phyloP scores from a whole-genome alignment of 2,888 invertebrate species.

The Ophion ventricosus region DNA sequence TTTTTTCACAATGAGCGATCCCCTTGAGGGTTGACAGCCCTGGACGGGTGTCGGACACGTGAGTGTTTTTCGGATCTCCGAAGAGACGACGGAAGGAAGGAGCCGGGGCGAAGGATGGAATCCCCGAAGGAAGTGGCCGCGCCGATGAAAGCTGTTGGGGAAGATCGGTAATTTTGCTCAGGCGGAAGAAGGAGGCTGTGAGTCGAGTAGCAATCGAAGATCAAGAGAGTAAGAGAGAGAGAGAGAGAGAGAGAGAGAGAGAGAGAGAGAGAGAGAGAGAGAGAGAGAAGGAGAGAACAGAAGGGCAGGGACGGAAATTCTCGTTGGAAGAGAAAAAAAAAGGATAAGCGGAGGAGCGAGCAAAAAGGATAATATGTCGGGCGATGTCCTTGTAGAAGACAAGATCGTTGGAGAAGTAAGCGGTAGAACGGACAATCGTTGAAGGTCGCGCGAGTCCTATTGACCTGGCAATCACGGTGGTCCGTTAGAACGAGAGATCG shows the following conservation, averaged over 20 bases:
- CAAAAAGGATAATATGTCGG: constrained; percentile 48
- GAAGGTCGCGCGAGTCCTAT: constrained; percentile 63
- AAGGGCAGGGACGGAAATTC: too few relatives aligned
- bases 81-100: background rate
- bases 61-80: background rate
- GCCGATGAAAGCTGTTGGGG: background rate
- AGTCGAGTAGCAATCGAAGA: background rate
- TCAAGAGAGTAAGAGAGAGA: background rate
- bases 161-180: background rate
- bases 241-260: constrained; percentile 9
- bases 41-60: background rate
- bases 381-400: constrained; percentile 53
- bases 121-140: background rate
- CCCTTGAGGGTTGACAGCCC: background rate
- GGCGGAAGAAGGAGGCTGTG: background rate
- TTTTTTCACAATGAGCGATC: background rate
- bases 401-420: constrained; percentile 42
- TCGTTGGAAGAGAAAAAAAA: background rate
- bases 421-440: constrained; percentile 51
- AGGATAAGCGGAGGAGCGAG: constrained; percentile 15
- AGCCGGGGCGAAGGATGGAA: background rate
- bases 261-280: constrained; percentile 33
- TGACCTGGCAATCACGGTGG: constrained; percentile 66
- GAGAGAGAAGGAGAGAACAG: background rate
- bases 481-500: constrained; percentile 50